Evolutionary conservation across 2,888 invertebrate species (phyloP), one percentile per base, ranked within the genome.

Genomic region (Synergus itoensis): DNA sequence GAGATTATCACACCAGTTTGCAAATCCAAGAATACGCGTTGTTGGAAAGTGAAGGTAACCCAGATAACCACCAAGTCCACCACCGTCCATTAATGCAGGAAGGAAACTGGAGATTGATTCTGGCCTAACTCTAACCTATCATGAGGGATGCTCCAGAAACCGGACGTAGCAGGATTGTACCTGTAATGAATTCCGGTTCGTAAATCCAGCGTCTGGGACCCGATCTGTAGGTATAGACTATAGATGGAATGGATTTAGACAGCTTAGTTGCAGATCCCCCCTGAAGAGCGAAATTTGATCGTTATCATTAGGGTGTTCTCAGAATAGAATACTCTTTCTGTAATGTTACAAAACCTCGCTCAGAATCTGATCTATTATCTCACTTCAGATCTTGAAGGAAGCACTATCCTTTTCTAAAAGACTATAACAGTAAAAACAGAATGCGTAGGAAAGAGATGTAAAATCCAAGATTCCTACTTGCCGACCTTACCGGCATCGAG

Each of bases 141-240:
- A n/a, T 21, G 67, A 18, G 43, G 45, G 21, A 7, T 67, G 45
- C 45, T 45, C 67, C 45, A 65, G 65, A n/a, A 65, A 65, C 65
- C 65, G 65, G 43, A 43, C 65, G 43, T n/a, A 21, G 45, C 43
- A 8, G 67, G 45, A 67, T 67, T 45, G 67, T 67, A 67, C 67
- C 45, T 67, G 67, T 67, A 67, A 67, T 67, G 67, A 45, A 67
- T 67, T 67, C 67, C 67, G 67, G 67, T 67, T 67, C 67, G 67
- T 67, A 67, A 67, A 67, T 67, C 67, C 67, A 67, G 45, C 62
- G 12, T 21, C 45, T 43, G 14, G 45, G 67, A 45, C 45, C 28
- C 45, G 18, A 43, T 67, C 18, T 45, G 43, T 45, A 21, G 67
- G 21, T 67, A 67, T 67, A 45, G 67, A 67, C 45, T 67, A 67